These are phyloP conservation scores for Manis pentadactyla DNA, from an alignment of 2,797 vertebrate genomes.

Conservation along the genomic window DNA sequence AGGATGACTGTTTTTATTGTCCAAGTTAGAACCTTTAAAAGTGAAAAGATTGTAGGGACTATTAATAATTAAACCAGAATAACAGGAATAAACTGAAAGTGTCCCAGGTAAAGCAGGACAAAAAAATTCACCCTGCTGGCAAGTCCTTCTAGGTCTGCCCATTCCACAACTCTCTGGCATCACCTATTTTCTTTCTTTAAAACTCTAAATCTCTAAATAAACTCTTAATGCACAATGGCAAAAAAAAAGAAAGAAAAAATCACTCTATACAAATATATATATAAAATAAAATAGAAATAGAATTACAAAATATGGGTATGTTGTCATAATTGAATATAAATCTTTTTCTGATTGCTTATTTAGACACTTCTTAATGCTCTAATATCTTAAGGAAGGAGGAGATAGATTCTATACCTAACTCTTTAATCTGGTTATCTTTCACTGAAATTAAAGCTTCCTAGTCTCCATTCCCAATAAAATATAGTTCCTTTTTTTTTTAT, in stretches of 20 bases:
- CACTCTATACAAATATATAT: too few relatives aligned
- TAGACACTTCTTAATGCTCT: not conserved
- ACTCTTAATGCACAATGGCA: too few relatives aligned
- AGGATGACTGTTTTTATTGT: not conserved
- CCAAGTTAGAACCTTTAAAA: not conserved
- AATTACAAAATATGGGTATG: conserved; percentile 1
- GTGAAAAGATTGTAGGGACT: not conserved
- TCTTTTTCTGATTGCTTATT: conserved; percentile 31
- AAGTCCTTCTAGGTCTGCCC: too few relatives aligned
- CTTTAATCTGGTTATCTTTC: not conserved
- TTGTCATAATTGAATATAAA: conserved; percentile 29
- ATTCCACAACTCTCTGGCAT: too few relatives aligned
- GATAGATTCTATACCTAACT: not conserved
- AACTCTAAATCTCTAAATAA: too few relatives aligned
- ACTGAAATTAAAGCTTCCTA: not conserved
- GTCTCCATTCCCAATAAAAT: not conserved
- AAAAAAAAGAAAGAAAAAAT: too few relatives aligned
- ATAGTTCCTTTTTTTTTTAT: not conserved
- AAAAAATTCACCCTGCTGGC: not conserved
- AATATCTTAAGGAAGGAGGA: not conserved
- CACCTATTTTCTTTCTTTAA: too few relatives aligned
- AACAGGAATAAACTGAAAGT: not conserved
- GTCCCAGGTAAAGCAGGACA: not conserved
- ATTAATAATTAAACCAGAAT: not conserved
- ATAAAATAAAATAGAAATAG: too few relatives aligned